Base-by-base conservation (phyloP, 37 sponge, comb jelly and placozoan species). In the Oscarella lobularis region DNA sequence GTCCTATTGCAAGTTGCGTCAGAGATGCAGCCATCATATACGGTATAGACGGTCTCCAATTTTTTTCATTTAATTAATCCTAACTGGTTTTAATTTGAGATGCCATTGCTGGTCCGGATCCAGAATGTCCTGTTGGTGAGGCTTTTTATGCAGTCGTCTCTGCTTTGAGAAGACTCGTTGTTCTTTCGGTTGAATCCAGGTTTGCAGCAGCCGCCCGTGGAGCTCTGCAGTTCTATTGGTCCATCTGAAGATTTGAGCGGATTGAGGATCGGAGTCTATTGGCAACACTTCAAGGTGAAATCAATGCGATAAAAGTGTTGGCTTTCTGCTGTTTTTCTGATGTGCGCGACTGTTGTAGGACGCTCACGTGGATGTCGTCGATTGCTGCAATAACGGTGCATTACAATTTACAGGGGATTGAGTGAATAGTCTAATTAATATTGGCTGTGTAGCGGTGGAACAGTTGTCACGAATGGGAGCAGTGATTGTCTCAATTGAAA, bases 401-500 rank as follows among this genome's bases (percentile, higher is more conserved):
- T 48, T 48, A 48, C 60, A 48, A 20, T 48, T 48, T 9, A 27
- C 9, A 48, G 9, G 9, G 20, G 60, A 48, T 9, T 48, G 60
- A 27, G 9, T 48, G 60, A 48, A 48, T 48, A 48, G 60, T 20
- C 20, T 48, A 27, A 20, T 48, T 48, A 27, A 20, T 9, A 48
- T 48, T 27, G 20, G 60, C 60, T 48, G 9, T 48, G 60, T 48
- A 48, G 60, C 60, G 9, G 60, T 48, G 9, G 60, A 48, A 48
- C 14, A 20, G 60, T 48, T 48, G 20, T 48, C 14, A 27, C 36
- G 67, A 0, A 65, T 85, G 3, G 89, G 86, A 31, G 89, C 86
- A 0, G 80, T 80, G 41, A 37, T 92, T 6, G 71, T 82, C 34
- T 76, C 79, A 32, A 88, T 92, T 4, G 39, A 65, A 29, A 92